Base-by-base conservation (phyloP, 2,113 vertebrate genomes). In the Macroglossus sobrinus region DNA sequence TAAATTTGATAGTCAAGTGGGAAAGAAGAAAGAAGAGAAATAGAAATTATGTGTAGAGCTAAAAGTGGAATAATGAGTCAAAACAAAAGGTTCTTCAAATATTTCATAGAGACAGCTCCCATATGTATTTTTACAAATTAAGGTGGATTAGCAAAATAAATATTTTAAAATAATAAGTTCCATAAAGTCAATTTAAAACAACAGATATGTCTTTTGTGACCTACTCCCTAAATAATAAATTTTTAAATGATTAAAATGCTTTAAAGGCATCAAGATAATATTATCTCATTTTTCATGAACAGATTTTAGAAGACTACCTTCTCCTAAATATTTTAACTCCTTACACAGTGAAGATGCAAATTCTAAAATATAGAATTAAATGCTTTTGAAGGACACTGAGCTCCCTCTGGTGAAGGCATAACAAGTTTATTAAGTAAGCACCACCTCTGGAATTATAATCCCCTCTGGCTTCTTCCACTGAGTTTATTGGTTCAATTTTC, bases 401-500 rank as follows among this genome's bases (percentile, higher is more conserved):
- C 98, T 99, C 99, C 99, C 99, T 99, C 98, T 99, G 98, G 99
- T 99, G 99, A 98, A 99, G 98, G 99, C 99, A 99, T 99, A 99
- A 99, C 99, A 99, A 99, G 99, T 99, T 99, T 99, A 99, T 99
- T 99, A 99, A 99, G 99, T 97, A 98, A 98, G 98, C 98, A 98
- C 98, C 98, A 99, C 99, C 98, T 98, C 98, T 99, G 99, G 99
- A 99, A 99, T 99, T 99, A 98, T 99, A 99, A 99, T 99, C 99
- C 99, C 99, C 98, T 99, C 98, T 98, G 98, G 99, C 98, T 98
- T 98, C 97, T 98, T 98, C 98, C 98, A 88, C 98, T 96, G 98
- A 99, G 98, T 99, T 98, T 99, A 99, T 99, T 99, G 99, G 99
- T 99, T 99, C 99, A 98, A 98, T 99, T 99, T 98, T 99, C 99